Conservation (phyloP, 2,888 invertebrate genomes). For the Andrena fulva region DNA sequence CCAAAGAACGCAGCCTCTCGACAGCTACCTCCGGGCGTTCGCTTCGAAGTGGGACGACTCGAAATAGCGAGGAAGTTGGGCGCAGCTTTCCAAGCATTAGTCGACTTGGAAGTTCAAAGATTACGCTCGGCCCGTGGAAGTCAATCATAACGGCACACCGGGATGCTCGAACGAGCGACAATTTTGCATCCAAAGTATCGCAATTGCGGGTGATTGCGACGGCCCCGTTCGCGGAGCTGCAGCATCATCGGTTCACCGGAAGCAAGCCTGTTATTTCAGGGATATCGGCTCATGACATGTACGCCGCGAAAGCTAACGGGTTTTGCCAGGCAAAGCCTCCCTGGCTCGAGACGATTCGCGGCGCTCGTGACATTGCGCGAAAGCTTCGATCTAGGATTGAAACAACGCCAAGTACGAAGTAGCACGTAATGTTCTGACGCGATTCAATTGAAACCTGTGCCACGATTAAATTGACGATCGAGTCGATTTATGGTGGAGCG, state of each 20-base stretch:
- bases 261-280: constrained; percentile 69
- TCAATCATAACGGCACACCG: constrained; percentile 64
- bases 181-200: constrained; percentile 65
- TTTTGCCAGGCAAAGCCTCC: constrained; percentile 36
- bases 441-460: not conserved
- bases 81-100: constrained; percentile 10
- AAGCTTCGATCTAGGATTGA: constrained; percentile 8
- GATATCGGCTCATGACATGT: constrained; percentile 43
- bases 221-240: constrained; percentile 32
- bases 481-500: not conserved
- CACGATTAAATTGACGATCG: not conserved
- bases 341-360: constrained; percentile 27
- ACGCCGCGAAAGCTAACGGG: constrained; percentile 56
- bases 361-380: constrained; percentile 9
- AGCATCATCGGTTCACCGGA: constrained; percentile 57
- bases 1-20: not conserved
- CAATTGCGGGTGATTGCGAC: constrained; percentile 68
- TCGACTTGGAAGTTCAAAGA: constrained; percentile 22
- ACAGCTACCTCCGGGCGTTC: not conserved
- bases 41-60: not conserved
- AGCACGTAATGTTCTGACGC: too few species aligned
- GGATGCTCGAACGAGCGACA: constrained; percentile 60
- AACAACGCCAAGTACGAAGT: too few species aligned
- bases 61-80: constrained; percentile 2
- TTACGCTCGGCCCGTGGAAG: constrained; percentile 42